A percentile compares a stretch with the other conserved stretches of the same genome.
These are phyloP conservation scores for Hyles lineata DNA, from an alignment of 2,888 invertebrate species.

Conservation along the genomic window DNA sequence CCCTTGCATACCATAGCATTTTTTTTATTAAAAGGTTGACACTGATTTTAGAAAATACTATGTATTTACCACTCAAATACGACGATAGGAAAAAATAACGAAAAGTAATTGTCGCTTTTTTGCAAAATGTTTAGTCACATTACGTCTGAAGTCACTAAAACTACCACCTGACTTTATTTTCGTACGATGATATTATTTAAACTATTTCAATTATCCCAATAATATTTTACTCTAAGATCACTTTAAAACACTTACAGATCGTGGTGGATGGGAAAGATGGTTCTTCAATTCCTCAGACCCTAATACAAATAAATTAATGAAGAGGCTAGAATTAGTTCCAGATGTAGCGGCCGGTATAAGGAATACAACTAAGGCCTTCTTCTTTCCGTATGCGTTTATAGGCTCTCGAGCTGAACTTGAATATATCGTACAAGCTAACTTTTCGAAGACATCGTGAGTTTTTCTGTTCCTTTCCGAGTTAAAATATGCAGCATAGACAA, in stretches of 20 bases:
- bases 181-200: no score
- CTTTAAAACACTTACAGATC: slow-evolving; percentile 73
- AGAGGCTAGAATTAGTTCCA: slow-evolving; percentile 88
- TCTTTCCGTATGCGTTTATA: slow-evolving; percentile 91
- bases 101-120: no score
- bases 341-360: slow-evolving; percentile 88
- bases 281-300: slow-evolving; percentile 89
- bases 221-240: no score
- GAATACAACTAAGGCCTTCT: slow-evolving; percentile 90
- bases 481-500: background rate
- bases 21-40: no score
- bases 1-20: no score
- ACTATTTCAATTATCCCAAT: no score
- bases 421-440: slow-evolving; percentile 90
- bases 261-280: slow-evolving; percentile 91
- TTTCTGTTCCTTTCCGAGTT: background rate
- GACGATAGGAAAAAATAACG: no score
- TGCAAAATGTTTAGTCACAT: no score
- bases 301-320: slow-evolving; percentile 85
- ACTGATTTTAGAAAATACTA: no score
- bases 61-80: no score
- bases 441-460: slow-evolving; percentile 79
- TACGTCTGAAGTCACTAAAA: no score
- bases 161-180: no score
- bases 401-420: slow-evolving; percentile 89